Evolutionary conservation across 2,113 vertebrate genomes (phyloP), one percentile per base, ranked within the genome.

Genomic region (Oenanthe melanoleuca): DNA sequence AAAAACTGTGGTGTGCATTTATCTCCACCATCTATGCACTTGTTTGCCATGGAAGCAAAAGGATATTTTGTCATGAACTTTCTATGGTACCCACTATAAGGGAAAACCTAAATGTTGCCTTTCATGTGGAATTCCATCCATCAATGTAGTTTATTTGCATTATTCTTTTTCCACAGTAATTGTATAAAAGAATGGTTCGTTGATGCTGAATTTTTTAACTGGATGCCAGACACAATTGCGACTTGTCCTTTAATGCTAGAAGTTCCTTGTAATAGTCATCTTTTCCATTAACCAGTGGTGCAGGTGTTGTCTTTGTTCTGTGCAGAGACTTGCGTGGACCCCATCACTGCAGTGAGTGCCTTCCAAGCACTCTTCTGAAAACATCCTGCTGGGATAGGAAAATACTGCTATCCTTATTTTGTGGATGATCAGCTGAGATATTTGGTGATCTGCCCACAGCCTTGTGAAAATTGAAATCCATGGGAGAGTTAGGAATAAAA

Each of bases 391-490:
- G 81, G 90, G 82, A 73, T 57, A 63, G 87, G 92, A 95, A 92
- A 90, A 89, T 88, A 81, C 64, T 93, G 25, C 71, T 92, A 3
- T 88, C 92, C 85, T 94, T 82, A 89, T 82, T 95, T n/a, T 96
- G 79, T 86, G 83, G 91, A 85, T 94, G 87, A 95, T 96, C 96
- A 97, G 92, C 95, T 96, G 95, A 95, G 91, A 92, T 73, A 95
- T 75, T 95, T 97, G 96, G 89, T 97, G 66, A 82, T 91, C 63
- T 96, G 94, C 94, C 94, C 85, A 44, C 74, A 89, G 85, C 55
- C 0, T 37, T 37, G 34, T 37, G 34, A 0, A 56, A 34, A 71
- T 89, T 57, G 38, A 88, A 95, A 66, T 95, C 81, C 2, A 6
- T 95, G 94, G 87, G 94, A 96, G 93, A 96, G 59, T 94, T 80